Percentiles rank a stretch among this genome's conserved stretches.
These are phyloP conservation scores for Proisotoma minuta DNA, from an alignment of 2,888 invertebrate species.

Conservation along the genomic window DNA sequence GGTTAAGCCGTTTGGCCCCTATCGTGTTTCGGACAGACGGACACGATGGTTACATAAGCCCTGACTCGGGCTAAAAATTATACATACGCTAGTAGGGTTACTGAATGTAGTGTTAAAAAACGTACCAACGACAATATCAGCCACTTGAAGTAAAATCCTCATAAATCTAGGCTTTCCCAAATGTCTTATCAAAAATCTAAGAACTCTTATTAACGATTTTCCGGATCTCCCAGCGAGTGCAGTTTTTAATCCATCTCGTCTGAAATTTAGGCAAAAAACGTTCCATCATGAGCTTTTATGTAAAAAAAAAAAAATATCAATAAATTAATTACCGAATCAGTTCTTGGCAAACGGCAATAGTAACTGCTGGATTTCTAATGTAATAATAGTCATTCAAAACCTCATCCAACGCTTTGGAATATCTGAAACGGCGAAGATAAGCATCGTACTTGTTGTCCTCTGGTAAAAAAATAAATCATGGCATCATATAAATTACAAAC, in stretches of 20 bases:
- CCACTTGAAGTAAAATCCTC: conserved; percentile 67
- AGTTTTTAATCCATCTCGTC: conserved; percentile 69
- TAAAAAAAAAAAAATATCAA: too few relatives aligned
- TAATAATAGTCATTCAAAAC: conserved; percentile 62
- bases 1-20: too few relatives aligned
- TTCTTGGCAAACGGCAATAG: conserved; percentile 78
- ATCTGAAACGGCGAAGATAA: conserved; percentile 72
- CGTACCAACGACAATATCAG: conserved; percentile 65
- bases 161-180: conserved; percentile 72
- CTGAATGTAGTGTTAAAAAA: too few relatives aligned
- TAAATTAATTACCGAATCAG: conserved; percentile 59
- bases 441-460: conserved; percentile 59
- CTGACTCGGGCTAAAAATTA: too few relatives aligned
- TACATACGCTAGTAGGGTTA: too few relatives aligned
- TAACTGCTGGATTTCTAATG: conserved; percentile 67
- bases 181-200: conserved; percentile 70
- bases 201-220: conserved; percentile 61
- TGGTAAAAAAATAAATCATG: conserved; percentile 6
- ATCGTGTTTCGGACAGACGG: too few relatives aligned
- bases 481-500: not conserved
- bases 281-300: not conserved
- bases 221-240: conserved; percentile 71
- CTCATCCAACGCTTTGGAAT: conserved; percentile 70
- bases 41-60: too few relatives aligned
- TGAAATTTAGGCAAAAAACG: conserved; percentile 34